Percentiles rank a stretch among this genome's conserved stretches.
Evolutionary conservation across 2,113 vertebrate species (phyloP).

Genomic region (Pholis gunnellus): DNA sequence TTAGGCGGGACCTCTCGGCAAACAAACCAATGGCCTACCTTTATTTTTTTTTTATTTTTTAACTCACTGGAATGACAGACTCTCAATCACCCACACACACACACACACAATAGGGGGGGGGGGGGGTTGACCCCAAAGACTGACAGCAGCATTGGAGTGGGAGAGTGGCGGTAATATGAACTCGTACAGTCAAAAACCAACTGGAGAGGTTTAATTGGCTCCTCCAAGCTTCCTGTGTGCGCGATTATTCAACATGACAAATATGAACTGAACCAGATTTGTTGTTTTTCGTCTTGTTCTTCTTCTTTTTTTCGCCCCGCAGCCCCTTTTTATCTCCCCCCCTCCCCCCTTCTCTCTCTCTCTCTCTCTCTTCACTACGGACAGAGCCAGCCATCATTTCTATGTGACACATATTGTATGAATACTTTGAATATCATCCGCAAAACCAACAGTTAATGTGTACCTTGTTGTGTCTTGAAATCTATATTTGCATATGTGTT

Average conservation of each 20-base stretch:
- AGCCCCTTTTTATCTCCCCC: conserved; percentile 21
- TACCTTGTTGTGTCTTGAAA: conserved; percentile 72
- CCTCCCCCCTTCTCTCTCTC: not conserved
- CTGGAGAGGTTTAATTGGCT: conserved; percentile 71
- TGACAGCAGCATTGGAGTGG: conserved; percentile 69
- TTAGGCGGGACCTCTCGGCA: conserved; percentile 57
- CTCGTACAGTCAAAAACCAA: conserved; percentile 53
- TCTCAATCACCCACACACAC: conserved; percentile 60
- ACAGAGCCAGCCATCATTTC: conserved; percentile 69
- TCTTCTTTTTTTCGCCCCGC: conserved; percentile 24
- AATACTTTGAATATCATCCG: conserved; percentile 69
- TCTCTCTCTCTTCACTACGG: conserved; percentile 39
- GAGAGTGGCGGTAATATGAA: conserved; percentile 64
- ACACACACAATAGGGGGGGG: conserved; percentile 32
- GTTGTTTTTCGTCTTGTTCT: conserved; percentile 28
- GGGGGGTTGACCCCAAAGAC: conserved; percentile 67
- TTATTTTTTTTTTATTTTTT: conserved; percentile 23
- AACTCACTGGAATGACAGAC: conserved; percentile 81
- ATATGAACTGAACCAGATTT: conserved; percentile 68
- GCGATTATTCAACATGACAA: conserved; percentile 60
- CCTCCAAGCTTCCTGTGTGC: conserved; percentile 64
- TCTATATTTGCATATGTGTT: conserved; percentile 71
- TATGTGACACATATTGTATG: conserved; percentile 67
- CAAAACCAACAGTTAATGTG: conserved; percentile 68
- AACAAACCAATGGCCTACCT: conserved; percentile 66